A percentile compares a stretch with the other conserved stretches of the same genome.
Evolutionary conservation across 64 coral and sea anemone genomes (phyloP).

Genomic region (Dendrophyllia cribrosa): DNA sequence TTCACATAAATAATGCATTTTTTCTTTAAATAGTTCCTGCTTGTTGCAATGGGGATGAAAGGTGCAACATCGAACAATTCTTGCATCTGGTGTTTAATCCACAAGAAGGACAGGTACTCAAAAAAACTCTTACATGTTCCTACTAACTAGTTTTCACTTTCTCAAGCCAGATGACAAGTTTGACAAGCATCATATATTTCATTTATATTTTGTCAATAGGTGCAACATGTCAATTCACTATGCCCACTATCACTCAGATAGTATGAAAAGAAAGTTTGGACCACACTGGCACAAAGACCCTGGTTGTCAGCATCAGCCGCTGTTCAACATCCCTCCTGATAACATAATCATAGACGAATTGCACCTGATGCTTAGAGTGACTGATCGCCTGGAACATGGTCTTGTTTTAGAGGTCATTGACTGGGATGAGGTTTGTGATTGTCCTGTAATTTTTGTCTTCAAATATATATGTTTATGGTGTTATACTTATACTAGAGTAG

Average conservation of each 20-base stretch:
- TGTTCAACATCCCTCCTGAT: constrained; percentile 22
- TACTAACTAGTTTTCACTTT: no score
- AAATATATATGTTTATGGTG: background rate
- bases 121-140: no score
- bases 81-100: constrained; percentile 30
- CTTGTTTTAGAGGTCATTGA: constrained; percentile 54
- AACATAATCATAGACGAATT: constrained; percentile 30
- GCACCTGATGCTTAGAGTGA: constrained; percentile 40
- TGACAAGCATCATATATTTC: background rate
- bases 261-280: constrained; percentile 34
- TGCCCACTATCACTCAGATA: background rate
- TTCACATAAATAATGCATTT: no score
- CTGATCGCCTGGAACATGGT: constrained; percentile 16
- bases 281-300: constrained; percentile 30
- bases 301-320: constrained; percentile 27
- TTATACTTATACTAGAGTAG: background rate
- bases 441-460: background rate
- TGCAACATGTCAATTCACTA: constrained; percentile 44
- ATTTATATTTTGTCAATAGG: constrained; percentile 2
- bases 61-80: constrained; percentile 16
- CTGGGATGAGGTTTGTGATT: constrained; percentile 32
- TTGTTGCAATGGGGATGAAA: background rate
- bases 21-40: no score
- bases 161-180: no score
- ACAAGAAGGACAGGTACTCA: constrained; percentile 20